Base-by-base conservation (phyloP, 2,888 invertebrate genomes). In the Yponomeuta evonymella region DNA sequence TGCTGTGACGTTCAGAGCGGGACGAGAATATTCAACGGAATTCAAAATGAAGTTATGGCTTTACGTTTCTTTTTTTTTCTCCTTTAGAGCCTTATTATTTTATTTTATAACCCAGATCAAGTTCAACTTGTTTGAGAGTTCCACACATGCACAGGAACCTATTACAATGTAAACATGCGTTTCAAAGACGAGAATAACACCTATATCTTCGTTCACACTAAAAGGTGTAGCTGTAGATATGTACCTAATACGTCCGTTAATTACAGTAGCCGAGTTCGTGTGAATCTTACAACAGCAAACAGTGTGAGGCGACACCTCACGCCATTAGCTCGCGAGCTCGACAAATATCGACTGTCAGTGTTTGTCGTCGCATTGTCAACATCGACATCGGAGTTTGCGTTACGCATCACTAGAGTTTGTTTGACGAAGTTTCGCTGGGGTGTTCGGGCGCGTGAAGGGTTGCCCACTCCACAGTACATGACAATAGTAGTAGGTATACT, bases 1-100 rank as follows among this genome's bases (percentile, higher is more conserved):
- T 85, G 92, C 91, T 89, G 91, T 71, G 90, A 79, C 84, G 86
- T 83, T 84, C 86, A 86, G 86, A 87, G 85, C 80, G 86, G 86
- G 88, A 88, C 84, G 85, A 88, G 86, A 86, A 88, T 86, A 88
- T 82, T 84, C 88, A 85, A 86, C 84, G 88, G 90, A 89, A 90
- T 92, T 89, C 87, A 85, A 90, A 88, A 89, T 88, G 83, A 90
- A 92, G 86, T 92, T 91, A 92, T 91, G 89, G 88, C 87, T 84
- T 84, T 83, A 79, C 82, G 78, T 83, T 83, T 78, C 80, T 85
- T 90, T 86, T 87, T 43, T 84, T 81, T 79, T 81, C 81, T 82
- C 80, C 74, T 86, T 85, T 84, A 75, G 79, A 79, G 75, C 76
- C 78, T 84, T 84, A 85, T 87, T 85, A 86, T 86, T 88, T 89